Evolutionary conservation across 2,888 invertebrate species (phyloP), one percentile per base, ranked within the genome.

Genomic region (Cataglyphis altisquamis): DNA sequence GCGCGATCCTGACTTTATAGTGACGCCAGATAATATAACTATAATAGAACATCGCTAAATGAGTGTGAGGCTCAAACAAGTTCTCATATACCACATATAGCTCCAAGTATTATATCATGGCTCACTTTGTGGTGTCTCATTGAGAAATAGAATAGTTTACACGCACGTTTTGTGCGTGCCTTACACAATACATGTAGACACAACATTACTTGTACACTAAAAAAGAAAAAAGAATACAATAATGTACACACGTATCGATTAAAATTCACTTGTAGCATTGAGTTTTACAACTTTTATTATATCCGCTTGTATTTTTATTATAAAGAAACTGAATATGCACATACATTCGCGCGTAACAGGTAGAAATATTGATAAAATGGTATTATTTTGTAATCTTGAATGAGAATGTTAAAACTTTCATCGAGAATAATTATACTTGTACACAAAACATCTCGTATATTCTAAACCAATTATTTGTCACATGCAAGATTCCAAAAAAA

Each of bases 41-140:
- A 91, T 91, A 89, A 91, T 92, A 93, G 91, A 93, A 92, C 91
- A 94, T 94, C 93, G 90, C 92, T 92, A 93, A 91, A 89, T 41
- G 32, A 91, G 93, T 94, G 94, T 93, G 91, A 93, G 92, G 92
- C 90, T 90, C 91, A 91, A 92, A 88, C 91, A 92, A 60, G 89
- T 89, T 91, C 92, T 94, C 93, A 92, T 93, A 90, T 75, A 68
- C 93, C 92, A 92, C 93, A 91, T 94, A 94, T 94, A 93, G 93
- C 94, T 92, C 90, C 93, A 93, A 93, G 94, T 94, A 94, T 94
- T 94, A 94, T 93, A 93, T 93, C 91, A 93, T 94, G 94, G 94
- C 93, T 94, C 93, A 92, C 91, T 92, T 92, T 92, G 92, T 92
- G 93, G 92, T 94, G 92, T 92, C 92, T 93, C 91, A 87, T 85